Evolutionary conservation across 1,140 invertebrate species (phyloP).

Genomic region (Phthorimaea operculella): DNA sequence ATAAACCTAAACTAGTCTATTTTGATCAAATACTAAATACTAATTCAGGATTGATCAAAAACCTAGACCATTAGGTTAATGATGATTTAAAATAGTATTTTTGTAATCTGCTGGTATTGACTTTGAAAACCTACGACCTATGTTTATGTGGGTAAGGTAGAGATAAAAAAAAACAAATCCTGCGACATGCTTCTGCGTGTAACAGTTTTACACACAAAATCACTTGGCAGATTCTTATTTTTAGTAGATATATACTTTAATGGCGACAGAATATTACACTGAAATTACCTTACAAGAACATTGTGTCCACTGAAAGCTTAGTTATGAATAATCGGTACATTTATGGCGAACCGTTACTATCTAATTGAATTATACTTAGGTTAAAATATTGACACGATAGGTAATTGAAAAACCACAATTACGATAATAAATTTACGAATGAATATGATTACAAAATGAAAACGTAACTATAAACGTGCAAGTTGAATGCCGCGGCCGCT

Average conservation of each 20-base stretch:
- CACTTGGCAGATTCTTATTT: constrained; percentile 12
- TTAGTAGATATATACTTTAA: constrained; percentile 52
- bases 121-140: too few relatives aligned
- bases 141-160: too few relatives aligned
- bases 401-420: constrained; percentile 48
- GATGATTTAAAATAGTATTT: too few relatives aligned
- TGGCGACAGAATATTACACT: constrained; percentile 56
- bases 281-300: constrained; percentile 44
- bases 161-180: not conserved
- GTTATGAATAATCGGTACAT: constrained; percentile 29
- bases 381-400: constrained; percentile 54
- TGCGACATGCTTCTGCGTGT: not conserved
- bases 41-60: too few relatives aligned
- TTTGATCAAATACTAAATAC: too few relatives aligned
- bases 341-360: constrained; percentile 48
- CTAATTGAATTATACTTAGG: constrained; percentile 48
- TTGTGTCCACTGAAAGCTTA: constrained; percentile 52
- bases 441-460: constrained; percentile 30
- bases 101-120: too few relatives aligned
- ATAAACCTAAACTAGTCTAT: too few relatives aligned
- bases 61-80: too few relatives aligned
- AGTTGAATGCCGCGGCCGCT: not conserved
- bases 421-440: constrained; percentile 28
- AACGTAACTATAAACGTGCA: constrained; percentile 22
- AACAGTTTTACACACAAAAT: constrained; percentile 5